phyloP scores from a whole-genome alignment of 2,113 vertebrate species.

The Serinus canaria region DNA sequence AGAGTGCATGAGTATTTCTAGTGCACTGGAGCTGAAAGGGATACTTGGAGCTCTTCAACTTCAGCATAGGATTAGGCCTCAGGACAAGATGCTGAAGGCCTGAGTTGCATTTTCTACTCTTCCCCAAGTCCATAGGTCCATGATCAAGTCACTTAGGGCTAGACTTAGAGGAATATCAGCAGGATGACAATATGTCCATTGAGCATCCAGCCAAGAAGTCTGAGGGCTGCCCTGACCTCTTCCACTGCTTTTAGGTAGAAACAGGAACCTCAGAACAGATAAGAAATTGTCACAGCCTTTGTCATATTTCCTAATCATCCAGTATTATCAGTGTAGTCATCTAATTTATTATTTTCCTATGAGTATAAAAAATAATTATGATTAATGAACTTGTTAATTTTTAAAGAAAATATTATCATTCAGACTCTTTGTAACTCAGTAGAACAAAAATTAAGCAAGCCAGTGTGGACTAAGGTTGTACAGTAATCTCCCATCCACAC shows the following conservation, averaged over 20 bases:
- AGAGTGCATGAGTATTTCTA: not conserved
- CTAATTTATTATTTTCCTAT: not conserved
- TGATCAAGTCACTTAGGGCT: not conserved
- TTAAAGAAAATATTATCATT: not conserved
- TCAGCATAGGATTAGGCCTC: not conserved
- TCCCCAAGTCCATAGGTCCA: not conserved
- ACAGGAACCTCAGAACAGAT: not conserved
- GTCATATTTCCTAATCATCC: not conserved
- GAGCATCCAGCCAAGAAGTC: not conserved
- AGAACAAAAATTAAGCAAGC: not conserved
- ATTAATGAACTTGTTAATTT: not conserved
- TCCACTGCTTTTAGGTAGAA: not conserved
- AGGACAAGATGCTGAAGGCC: not conserved
- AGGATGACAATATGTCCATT: not conserved
- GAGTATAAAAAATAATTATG: not conserved
- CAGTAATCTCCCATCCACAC: not conserved
- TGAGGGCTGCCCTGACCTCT: not conserved
- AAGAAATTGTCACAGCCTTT: not conserved
- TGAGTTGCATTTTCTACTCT: not conserved
- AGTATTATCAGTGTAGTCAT: not conserved
- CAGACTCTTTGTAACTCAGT: not conserved
- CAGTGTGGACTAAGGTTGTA: not conserved
- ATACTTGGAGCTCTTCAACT: not conserved
- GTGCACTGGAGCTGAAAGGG: not conserved
- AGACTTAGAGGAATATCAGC: not conserved